Evolutionary conservation across 2,797 vertebrate genomes (phyloP).

Genomic region (Coregonus sp.): DNA sequence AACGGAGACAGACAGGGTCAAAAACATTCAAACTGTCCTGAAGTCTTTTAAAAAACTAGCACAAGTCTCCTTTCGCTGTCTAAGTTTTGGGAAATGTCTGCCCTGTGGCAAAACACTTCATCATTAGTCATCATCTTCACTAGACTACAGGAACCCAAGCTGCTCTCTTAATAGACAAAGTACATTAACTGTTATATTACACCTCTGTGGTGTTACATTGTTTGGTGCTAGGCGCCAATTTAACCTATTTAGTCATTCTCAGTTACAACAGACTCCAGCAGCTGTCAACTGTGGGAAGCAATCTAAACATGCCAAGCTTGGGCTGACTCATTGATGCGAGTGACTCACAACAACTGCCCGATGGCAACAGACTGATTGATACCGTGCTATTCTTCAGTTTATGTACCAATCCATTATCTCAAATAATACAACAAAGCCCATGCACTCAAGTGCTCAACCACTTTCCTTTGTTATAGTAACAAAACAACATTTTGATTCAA

Average conservation of each 20-base stretch:
- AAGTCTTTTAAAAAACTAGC: neutral
- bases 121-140: neutral
- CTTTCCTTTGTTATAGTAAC: neutral
- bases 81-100: neutral
- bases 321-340: constrained; percentile 18
- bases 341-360: constrained; percentile 19
- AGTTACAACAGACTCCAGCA: constrained; percentile 6
- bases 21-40: neutral
- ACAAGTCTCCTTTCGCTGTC: neutral
- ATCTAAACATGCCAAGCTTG: constrained; percentile 29
- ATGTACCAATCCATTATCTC: constrained; percentile 12
- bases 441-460: no score
- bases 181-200: neutral
- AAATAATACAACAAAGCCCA: neutral
- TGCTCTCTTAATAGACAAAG: neutral
- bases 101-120: neutral
- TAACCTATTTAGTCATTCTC: constrained; percentile 21
- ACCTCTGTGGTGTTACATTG: neutral
- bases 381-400: neutral
- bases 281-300: constrained; percentile 22
- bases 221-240: constrained; percentile 19
- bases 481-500: no score
- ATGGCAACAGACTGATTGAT: constrained; percentile 17
- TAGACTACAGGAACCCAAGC: neutral
- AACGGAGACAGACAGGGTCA: constrained; percentile 48